Base-by-base conservation (phyloP, 2,113 vertebrate species). In the Aspidoscelis tigris region DNA sequence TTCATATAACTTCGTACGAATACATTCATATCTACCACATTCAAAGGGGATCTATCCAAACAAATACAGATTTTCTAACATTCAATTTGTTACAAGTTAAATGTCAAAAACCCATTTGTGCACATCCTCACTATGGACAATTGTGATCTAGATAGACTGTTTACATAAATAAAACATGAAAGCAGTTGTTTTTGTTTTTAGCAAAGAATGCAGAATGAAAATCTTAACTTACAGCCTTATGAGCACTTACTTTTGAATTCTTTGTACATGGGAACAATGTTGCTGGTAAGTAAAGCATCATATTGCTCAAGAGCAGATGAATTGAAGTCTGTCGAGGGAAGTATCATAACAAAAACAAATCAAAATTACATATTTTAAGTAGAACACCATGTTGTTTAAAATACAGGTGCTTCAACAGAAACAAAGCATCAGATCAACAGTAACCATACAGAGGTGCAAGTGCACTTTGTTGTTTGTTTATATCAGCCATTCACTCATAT, bases 251-350 rank as follows among this genome's bases (percentile, higher is more conserved):
- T 96, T 93, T 91, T 95, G 81, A 99, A 99, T 84, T 91, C 94
- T 2, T 76, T 83, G 88, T 97, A 98, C 97, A 98, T 97, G 3
- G 98, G 98, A 68, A 97, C 96, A 71, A 98, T 93, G 69, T 99
- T 99, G 90, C 97, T 98, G 82, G 96, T 97, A 69, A 97, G 93
- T 80, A 99, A 93, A 64, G 96, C 97, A 76, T 99, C 99, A 73
- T 94, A 97, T 87, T 96, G 96, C 85, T 95, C 94, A 16, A 93
- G 10, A 10, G 0, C 88, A 43, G 94, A 94, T 44, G 55, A 87
- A 69, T 75, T 97, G 43, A 97, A 95, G 78, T 94, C 98, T 99
- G 86, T 1, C 86, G 84, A 89, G 89, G 58, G 91, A 47, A 11
- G 14, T 9, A 24, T 64, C 9, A 5, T 69, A 1, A 33, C 1